A percentile compares a stretch with the other conserved stretches of the same genome.
Evolutionary conservation across 2,113 vertebrate species (phyloP).

Genomic region (Albula goreensis): DNA sequence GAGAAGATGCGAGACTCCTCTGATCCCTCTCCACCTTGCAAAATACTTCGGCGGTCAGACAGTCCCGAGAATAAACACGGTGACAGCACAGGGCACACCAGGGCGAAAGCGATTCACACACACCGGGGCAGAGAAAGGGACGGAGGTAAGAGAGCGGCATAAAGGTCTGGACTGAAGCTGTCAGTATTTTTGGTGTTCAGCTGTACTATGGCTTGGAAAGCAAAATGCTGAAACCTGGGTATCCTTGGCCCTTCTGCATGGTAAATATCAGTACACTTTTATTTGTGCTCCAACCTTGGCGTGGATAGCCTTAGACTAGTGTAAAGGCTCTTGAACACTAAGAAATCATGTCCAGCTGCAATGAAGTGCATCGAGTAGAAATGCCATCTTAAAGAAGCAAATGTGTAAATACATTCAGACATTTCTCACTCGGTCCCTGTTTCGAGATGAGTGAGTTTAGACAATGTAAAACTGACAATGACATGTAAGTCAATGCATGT

Average conservation of each 20-base stretch:
- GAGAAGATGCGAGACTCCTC: constrained; percentile 91
- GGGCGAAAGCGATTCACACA: constrained; percentile 83
- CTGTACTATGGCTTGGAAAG: neutral
- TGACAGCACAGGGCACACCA: constrained; percentile 83
- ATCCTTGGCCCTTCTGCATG: neutral
- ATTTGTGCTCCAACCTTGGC: neutral
- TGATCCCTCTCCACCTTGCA: constrained; percentile 92
- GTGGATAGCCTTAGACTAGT: neutral
- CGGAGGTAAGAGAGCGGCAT: constrained; percentile 79
- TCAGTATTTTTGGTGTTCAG: neutral
- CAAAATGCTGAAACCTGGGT: neutral
- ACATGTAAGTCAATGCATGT: neutral
- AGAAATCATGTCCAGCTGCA: too few relatives aligned
- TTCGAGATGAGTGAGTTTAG: neutral
- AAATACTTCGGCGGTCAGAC: constrained; percentile 93
- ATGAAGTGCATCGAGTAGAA: too few relatives aligned
- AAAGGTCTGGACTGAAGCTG: neutral
- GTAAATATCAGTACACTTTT: neutral
- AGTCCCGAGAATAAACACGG: constrained; percentile 91
- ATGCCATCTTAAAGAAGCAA: too few relatives aligned
- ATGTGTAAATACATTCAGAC: too few relatives aligned
- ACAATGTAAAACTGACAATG: neutral
- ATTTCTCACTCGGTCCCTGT: too few relatives aligned
- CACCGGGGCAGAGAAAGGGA: constrained; percentile 91
- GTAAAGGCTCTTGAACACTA: neutral